Conservation (phyloP, 2,113 vertebrate species). For the Xiphophorus maculatus region DNA sequence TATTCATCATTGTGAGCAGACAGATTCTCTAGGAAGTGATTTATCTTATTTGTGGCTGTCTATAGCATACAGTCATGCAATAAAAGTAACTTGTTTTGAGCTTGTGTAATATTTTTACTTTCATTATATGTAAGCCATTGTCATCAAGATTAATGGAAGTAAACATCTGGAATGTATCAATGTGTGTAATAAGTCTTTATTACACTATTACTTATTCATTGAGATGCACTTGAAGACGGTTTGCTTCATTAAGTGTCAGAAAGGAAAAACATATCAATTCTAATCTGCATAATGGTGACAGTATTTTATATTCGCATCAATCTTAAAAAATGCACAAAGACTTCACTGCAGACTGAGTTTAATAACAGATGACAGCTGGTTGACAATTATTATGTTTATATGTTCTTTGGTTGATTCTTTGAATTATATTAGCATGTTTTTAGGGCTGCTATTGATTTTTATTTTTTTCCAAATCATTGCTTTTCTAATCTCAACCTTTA, state of each 20-base stretch:
- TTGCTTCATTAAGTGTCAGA: background rate
- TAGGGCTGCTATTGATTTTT: conserved; percentile 36
- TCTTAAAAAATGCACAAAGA: background rate
- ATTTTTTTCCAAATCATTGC: conserved; percentile 56
- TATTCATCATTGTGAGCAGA: background rate
- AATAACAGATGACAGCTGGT: conserved; percentile 35
- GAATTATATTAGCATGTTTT: conserved; percentile 54
- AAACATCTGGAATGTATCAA: background rate
- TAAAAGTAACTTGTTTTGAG: background rate
- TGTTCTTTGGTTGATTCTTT: conserved; percentile 27
- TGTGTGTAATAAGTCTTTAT: background rate
- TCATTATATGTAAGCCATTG: background rate
- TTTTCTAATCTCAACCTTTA: conserved; percentile 39
- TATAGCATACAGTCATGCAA: background rate
- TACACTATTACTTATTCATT: too few relatives aligned
- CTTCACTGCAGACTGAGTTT: conserved; percentile 21
- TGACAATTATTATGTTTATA: conserved; percentile 45
- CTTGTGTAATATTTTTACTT: background rate
- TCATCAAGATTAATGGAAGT: background rate
- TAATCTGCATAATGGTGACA: background rate
- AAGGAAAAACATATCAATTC: background rate
- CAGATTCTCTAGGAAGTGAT: background rate
- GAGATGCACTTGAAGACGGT: too few relatives aligned
- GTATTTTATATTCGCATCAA: background rate
- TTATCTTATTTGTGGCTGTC: background rate